Conservation (phyloP, 1,140 invertebrate species). For the Galleria mellonella region DNA sequence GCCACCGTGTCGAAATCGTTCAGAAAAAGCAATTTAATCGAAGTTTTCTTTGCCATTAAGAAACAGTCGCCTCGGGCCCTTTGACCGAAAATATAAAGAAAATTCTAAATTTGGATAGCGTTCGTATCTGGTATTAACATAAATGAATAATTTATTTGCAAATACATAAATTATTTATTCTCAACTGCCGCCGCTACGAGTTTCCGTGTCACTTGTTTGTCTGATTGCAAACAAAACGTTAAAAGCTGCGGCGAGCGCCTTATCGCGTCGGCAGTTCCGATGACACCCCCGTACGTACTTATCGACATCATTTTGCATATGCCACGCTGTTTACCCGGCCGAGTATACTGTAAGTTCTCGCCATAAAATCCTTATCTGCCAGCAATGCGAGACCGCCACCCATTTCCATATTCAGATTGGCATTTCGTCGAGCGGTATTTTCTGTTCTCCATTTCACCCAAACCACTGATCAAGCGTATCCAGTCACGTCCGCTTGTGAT, state of each 20-base stretch:
- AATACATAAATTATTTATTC: constrained; percentile 23
- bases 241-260: constrained; percentile 1
- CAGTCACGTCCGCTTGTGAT: constrained; percentile 23
- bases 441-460: constrained; percentile 11
- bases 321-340: constrained; percentile 28
- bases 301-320: constrained; percentile 33
- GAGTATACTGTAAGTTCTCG: constrained; percentile 30
- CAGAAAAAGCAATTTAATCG: background rate
- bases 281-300: constrained; percentile 18
- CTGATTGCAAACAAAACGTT: constrained; percentile 4
- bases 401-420: constrained; percentile 67
- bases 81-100: constrained; percentile 10
- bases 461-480: constrained; percentile 18
- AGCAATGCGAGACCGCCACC: constrained; percentile 51
- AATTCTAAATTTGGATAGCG: constrained; percentile 11
- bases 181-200: background rate
- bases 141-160: constrained; percentile 45
- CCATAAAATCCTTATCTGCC: constrained; percentile 65
- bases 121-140: constrained; percentile 22
- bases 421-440: constrained; percentile 30
- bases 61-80: constrained; percentile 22
- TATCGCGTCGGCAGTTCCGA: constrained; percentile 11
- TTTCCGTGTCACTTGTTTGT: background rate
- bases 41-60: constrained; percentile 1
- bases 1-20: too few species aligned